phyloP scores from a whole-genome alignment of 2,113 vertebrate species.

The Pyxicephalus adspersus region DNA sequence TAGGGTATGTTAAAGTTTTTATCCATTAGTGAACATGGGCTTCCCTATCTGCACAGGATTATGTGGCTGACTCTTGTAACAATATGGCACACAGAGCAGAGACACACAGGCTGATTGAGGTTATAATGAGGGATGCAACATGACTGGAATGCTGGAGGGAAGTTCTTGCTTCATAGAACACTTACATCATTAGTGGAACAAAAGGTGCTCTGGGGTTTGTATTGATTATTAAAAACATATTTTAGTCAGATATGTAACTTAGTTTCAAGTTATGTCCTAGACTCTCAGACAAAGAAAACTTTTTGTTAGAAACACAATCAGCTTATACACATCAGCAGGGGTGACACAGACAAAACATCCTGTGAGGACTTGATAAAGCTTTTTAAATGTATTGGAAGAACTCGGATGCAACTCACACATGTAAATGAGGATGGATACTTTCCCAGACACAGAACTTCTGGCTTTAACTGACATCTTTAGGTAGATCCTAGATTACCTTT shows the following conservation, averaged over 20 bases:
- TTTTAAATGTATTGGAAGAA: background rate
- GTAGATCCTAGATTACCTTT: background rate
- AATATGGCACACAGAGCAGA: constrained; percentile 11
- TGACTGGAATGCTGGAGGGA: constrained; percentile 45
- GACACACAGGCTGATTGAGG: constrained; percentile 26
- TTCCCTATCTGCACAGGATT: constrained; percentile 7
- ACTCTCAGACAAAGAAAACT: background rate
- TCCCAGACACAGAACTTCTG: background rate
- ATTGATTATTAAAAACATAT: constrained; percentile 55
- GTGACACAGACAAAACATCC: background rate
- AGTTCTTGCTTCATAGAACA: constrained; percentile 38
- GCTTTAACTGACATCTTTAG: background rate
- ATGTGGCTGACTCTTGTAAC: constrained; percentile 10
- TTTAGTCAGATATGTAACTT: constrained; percentile 29
- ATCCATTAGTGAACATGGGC: background rate
- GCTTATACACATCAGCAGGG: background rate
- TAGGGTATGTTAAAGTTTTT: background rate
- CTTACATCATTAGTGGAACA: constrained; percentile 53
- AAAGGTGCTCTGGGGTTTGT: constrained; percentile 45
- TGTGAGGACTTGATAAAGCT: background rate
- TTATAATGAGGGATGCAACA: constrained; percentile 46
- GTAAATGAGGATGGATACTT: constrained; percentile 2
- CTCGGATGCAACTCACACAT: background rate
- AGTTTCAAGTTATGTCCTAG: constrained; percentile 6
- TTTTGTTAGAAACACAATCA: constrained; percentile 21